A percentile compares a stretch with the other conserved stretches of the same genome.
Conservation (phyloP, 2,888 invertebrate genomes). For the Artemia sinica region DNA sequence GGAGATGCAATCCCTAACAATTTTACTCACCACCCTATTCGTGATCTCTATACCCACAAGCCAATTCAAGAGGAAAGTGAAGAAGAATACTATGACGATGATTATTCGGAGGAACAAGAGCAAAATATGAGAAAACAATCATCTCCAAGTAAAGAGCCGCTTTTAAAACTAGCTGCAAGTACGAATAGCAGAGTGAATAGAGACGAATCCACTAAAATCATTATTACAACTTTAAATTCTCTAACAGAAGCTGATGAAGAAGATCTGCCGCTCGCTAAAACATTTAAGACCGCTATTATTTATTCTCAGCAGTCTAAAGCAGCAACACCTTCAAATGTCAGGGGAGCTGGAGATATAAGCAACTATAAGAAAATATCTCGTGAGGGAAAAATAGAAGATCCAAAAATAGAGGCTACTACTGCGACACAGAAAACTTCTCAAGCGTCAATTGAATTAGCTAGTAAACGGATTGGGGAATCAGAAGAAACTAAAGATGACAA, state of each 20-base stretch:
- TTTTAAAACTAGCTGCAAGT: background rate
- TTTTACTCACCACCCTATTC: background rate
- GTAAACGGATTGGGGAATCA: too few species aligned
- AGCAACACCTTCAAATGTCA: conserved; percentile 12
- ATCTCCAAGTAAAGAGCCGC: background rate
- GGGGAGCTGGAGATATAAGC: background rate
- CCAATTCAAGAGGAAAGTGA: conserved; percentile 12
- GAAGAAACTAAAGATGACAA: too few species aligned
- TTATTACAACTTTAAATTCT: background rate
- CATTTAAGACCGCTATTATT: background rate
- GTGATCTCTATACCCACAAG: conserved; percentile 15
- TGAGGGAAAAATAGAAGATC: conserved; percentile 11
- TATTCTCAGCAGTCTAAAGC: background rate
- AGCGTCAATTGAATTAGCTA: too few species aligned
- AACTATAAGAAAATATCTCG: conserved; percentile 3
- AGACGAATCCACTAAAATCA: background rate
- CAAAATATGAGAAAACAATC: background rate
- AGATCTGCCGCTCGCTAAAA: background rate
- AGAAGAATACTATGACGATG: conserved; percentile 10
- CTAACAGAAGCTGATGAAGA: background rate
- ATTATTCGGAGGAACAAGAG: background rate
- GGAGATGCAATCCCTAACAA: conserved; percentile 3
- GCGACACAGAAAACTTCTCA: too few species aligned
- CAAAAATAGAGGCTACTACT: background rate
- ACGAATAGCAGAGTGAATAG: too few species aligned